A percentile compares a stretch with the other conserved stretches of the same genome.
Conservation (phyloP, 2,113 vertebrate genomes). For the Apeltes quadracus region DNA sequence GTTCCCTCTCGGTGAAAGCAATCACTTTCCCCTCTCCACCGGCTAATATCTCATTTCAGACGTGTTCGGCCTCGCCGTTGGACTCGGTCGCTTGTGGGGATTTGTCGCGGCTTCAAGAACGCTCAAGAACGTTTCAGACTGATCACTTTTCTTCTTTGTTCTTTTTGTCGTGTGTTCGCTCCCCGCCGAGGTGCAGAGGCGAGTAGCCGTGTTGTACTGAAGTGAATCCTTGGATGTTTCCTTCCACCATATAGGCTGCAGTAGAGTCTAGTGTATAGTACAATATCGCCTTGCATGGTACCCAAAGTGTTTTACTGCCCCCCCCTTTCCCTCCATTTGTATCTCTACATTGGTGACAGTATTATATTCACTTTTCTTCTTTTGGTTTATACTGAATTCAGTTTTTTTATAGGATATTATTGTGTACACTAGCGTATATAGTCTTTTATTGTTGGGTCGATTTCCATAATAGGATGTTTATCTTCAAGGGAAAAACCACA, state of each 20-base stretch:
- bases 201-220: slow-evolving; percentile 56
- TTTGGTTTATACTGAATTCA: slow-evolving; percentile 49
- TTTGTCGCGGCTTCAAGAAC: slow-evolving; percentile 22
- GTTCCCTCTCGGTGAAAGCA: background rate
- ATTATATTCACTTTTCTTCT: slow-evolving; percentile 28
- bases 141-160: background rate
- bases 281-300: slow-evolving; percentile 60
- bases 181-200: slow-evolving; percentile 57
- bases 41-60: slow-evolving; percentile 22
- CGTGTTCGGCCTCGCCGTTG: slow-evolving; percentile 25
- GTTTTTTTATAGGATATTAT: slow-evolving; percentile 20
- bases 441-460: slow-evolving; percentile 29
- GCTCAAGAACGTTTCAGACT: slow-evolving; percentile 21
- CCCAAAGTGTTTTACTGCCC: slow-evolving; percentile 58
- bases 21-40: background rate
- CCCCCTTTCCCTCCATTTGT: slow-evolving; percentile 37
- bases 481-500: slow-evolving; percentile 10
- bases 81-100: slow-evolving; percentile 41
- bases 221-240: slow-evolving; percentile 34
- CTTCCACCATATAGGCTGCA: slow-evolving; percentile 18
- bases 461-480: slow-evolving; percentile 28
- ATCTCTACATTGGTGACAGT: slow-evolving; percentile 31
- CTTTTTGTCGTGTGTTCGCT: slow-evolving; percentile 14
- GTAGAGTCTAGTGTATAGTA: slow-evolving; percentile 48
- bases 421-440: slow-evolving; percentile 28